These are phyloP conservation scores for Turdus rufiventris DNA, from an alignment of 2,113 vertebrate species.

Conservation along the genomic window DNA sequence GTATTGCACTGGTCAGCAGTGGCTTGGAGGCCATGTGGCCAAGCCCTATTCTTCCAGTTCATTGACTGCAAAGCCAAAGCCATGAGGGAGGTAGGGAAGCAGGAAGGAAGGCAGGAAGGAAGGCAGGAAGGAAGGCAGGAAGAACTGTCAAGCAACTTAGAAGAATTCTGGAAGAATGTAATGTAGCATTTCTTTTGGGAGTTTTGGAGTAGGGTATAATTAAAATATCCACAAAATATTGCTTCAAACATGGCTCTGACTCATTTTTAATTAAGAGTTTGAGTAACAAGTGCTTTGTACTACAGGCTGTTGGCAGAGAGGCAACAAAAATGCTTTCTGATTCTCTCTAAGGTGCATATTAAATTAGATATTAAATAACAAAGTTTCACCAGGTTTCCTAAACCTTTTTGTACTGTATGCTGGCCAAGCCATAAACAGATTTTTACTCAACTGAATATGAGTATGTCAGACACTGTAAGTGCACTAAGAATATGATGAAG, in stretches of 20 bases:
- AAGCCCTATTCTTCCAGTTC: not conserved
- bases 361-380: not conserved
- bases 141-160: not conserved
- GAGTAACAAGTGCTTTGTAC: slow-evolving; percentile 17
- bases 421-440: slow-evolving; percentile 2
- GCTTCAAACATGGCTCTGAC: not conserved
- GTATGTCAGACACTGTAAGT: not conserved
- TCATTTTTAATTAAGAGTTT: slow-evolving; percentile 52
- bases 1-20: not conserved
- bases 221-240: slow-evolving; percentile 16
- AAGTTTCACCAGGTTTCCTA: not conserved
- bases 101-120: not conserved
- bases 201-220: not conserved
- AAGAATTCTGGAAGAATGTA: not conserved
- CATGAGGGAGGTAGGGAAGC: not conserved
- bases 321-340: not conserved
- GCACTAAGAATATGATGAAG: not conserved
- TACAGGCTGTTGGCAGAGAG: slow-evolving; percentile 4
- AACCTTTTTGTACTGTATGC: not conserved
- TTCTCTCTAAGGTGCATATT: not conserved
- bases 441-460: not conserved
- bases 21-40: not conserved
- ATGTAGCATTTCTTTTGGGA: not conserved
- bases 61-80: not conserved
- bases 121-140: not conserved